These are phyloP conservation scores for Dyspetes luteomarginatus DNA, from an alignment of 2,888 invertebrate species.

Conservation along the genomic window DNA sequence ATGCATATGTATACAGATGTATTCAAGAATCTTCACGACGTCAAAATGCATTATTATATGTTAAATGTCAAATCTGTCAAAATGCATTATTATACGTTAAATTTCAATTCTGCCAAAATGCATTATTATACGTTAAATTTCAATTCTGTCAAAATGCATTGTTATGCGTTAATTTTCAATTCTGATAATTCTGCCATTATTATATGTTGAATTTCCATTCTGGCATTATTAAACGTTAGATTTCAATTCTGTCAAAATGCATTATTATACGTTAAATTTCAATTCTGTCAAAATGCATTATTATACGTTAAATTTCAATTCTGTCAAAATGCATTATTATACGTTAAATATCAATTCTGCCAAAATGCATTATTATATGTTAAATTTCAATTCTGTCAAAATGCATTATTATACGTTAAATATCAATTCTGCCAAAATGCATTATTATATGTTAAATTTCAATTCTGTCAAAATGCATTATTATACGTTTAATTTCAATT, in stretches of 20 bases:
- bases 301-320: too few species aligned
- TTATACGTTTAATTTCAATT: too few species aligned
- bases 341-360: background rate
- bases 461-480: too few species aligned
- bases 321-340: background rate
- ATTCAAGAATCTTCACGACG: background rate
- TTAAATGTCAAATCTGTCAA: background rate
- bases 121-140: too few species aligned
- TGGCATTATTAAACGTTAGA: too few species aligned
- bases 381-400: background rate
- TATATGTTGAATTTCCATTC: background rate
- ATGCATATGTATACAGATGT: background rate
- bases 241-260: background rate
- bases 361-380: background rate
- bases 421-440: too few species aligned
- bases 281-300: background rate
- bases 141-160: background rate
- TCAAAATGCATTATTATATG: background rate
- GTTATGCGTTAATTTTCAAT: too few species aligned
- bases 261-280: too few species aligned
- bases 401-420: too few species aligned
- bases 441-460: too few species aligned
- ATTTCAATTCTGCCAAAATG: background rate
- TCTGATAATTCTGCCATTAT: too few species aligned
- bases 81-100: background rate